These are phyloP conservation scores for Atethmia centrago DNA, from an alignment of 2,888 invertebrate species.

Conservation along the genomic window DNA sequence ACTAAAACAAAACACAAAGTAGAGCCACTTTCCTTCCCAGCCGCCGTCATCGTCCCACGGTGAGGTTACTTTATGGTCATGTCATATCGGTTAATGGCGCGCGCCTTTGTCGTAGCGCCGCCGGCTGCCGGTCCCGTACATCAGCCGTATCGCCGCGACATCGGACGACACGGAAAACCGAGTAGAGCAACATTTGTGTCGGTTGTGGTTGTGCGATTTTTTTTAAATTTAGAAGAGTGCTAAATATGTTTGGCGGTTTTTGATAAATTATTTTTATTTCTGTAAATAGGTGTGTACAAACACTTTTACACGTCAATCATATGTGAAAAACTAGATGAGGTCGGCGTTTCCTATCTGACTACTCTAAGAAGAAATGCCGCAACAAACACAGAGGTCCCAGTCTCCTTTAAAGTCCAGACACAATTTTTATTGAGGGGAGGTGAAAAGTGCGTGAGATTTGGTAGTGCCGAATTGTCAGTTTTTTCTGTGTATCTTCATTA, in stretches of 20 bases:
- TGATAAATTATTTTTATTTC: no score
- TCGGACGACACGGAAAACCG: conserved; percentile 67
- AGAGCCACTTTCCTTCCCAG: conserved; percentile 72
- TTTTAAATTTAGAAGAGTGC: conserved; percentile 36
- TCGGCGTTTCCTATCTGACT: no score
- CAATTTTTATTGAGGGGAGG: no score
- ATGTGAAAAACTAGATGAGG: no score
- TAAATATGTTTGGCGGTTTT: conserved; percentile 1
- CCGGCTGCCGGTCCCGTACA: conserved; percentile 73
- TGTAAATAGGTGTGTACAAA: no score
- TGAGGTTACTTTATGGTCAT: conserved; percentile 88
- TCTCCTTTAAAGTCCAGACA: no score
- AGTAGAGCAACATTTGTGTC: conserved; percentile 64
- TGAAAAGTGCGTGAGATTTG: not conserved
- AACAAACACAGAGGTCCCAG: no score
- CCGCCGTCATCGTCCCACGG: conserved; percentile 80
- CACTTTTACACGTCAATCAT: no score
- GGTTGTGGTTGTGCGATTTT: conserved; percentile 31
- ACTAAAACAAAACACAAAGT: conserved; percentile 52
- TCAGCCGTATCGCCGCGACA: conserved; percentile 76
- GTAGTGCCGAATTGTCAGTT: no score
- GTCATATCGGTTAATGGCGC: conserved; percentile 88
- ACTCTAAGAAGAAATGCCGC: no score
- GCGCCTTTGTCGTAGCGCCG: conserved; percentile 82
- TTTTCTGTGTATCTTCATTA: no score